A percentile compares a stretch with the other conserved stretches of the same genome.
phyloP scores from a whole-genome alignment of 2,797 vertebrate genomes.

The Cyclopterus lumpus region DNA sequence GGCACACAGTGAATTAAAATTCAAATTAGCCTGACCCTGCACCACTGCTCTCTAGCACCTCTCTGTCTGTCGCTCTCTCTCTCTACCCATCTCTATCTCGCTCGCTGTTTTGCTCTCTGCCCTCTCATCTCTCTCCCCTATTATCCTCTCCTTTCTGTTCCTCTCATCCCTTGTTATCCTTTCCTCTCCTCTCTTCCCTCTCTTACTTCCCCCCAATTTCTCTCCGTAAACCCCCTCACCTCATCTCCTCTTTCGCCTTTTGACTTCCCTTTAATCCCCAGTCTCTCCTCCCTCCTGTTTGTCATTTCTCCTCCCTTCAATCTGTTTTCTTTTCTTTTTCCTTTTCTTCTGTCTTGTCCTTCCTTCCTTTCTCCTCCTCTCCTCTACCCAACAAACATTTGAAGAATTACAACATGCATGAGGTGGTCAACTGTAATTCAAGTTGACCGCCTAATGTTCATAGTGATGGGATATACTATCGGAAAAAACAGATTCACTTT shows the following conservation, averaged over 20 bases:
- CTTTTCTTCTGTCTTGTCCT: background rate
- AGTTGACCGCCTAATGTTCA: background rate
- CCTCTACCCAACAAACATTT: conserved; percentile 12
- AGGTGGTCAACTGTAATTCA: background rate
- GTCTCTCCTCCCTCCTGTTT: conserved; percentile 25
- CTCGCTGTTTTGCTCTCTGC: conserved; percentile 70
- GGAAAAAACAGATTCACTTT: background rate
- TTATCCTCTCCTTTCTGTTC: conserved; percentile 74
- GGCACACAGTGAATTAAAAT: conserved; percentile 85
- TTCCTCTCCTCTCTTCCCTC: conserved; percentile 48
- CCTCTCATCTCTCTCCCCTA: conserved; percentile 76
- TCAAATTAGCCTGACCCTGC: conserved; percentile 85
- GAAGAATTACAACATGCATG: background rate
- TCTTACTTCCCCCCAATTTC: conserved; percentile 59
- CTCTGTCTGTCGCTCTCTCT: conserved; percentile 61
- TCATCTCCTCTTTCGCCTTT: conserved; percentile 46
- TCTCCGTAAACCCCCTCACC: conserved; percentile 22
- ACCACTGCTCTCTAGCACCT: conserved; percentile 74
- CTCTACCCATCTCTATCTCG: conserved; percentile 59
- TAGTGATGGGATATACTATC: background rate
- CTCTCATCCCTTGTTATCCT: conserved; percentile 75
- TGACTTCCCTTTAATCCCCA: conserved; percentile 38
- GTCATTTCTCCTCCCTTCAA: conserved; percentile 26
- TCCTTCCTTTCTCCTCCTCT: conserved; percentile 12
- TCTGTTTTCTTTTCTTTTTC: background rate